Evolutionary conservation across 2,797 vertebrate genomes (phyloP).

Genomic region (Tapera naevia): DNA sequence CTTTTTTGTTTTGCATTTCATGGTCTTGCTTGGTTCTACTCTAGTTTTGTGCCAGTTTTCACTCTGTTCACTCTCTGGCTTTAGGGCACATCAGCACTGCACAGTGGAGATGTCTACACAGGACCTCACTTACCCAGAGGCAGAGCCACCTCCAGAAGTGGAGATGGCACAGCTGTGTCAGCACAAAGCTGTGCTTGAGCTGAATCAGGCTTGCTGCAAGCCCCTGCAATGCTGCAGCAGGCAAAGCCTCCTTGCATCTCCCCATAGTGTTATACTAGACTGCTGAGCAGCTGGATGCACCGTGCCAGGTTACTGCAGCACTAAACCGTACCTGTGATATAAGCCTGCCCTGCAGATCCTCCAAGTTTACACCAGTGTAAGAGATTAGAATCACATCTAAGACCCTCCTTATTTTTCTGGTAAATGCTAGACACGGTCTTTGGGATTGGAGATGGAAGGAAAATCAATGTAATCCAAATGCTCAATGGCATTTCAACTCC

Average conservation of each 20-base stretch:
- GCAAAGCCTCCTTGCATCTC: neutral
- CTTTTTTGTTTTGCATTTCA: neutral
- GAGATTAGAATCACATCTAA: neutral
- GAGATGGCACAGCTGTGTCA: neutral
- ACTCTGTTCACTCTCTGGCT: neutral
- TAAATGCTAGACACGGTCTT: neutral
- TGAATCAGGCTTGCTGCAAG: neutral
- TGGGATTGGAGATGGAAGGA: neutral
- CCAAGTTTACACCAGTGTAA: neutral
- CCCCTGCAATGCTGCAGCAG: neutral
- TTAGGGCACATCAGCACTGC: neutral
- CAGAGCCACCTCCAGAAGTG: neutral
- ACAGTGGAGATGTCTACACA: neutral
- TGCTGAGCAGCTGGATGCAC: neutral
- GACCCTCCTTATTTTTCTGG: neutral
- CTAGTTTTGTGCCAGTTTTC: neutral
- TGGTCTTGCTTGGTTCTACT: neutral
- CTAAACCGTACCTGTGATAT: rapidly evolving
- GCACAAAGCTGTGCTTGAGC: neutral
- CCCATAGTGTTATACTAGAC: neutral
- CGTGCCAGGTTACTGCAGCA: neutral
- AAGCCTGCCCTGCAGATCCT: neutral
- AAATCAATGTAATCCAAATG: neutral
- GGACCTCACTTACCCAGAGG: neutral
- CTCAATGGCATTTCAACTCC: neutral